These are phyloP conservation scores for Oenanthe melanoleuca DNA, from an alignment of 2,113 vertebrate genomes.

Conservation along the genomic window DNA sequence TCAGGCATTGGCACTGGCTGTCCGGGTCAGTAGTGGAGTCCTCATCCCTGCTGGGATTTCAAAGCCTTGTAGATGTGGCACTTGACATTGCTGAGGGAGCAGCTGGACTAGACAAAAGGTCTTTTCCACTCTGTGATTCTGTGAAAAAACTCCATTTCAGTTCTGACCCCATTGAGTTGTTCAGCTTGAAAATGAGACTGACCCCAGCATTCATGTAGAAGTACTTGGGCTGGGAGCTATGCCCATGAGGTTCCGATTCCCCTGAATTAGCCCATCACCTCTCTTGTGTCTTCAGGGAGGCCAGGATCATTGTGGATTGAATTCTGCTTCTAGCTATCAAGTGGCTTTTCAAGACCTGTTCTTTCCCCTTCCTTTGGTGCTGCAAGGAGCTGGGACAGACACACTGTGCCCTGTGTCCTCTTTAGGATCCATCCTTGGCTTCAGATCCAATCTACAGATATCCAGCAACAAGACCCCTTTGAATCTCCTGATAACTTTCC, in stretches of 20 bases:
- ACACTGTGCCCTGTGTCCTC: neutral
- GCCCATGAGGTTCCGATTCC: rapidly evolving
- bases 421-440: neutral
- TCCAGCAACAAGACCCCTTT: neutral
- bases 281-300: neutral
- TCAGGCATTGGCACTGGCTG: neutral
- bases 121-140: neutral
- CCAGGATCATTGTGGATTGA: neutral
- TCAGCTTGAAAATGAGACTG: neutral
- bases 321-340: neutral
- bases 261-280: rapidly evolving
- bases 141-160: neutral
- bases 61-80: neutral
- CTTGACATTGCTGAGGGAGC: neutral
- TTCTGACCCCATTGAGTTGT: neutral
- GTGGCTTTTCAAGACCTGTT: neutral
- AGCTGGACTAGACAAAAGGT: neutral
- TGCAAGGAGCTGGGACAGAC: neutral
- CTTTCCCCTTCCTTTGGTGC: neutral
- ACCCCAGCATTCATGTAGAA: neutral
- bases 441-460: neutral
- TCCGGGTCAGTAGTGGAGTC: neutral
- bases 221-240: neutral
- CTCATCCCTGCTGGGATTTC: neutral
- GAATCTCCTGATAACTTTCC: neutral